Evolutionary conservation across 1,140 invertebrate species (phyloP), one percentile per base, ranked within the genome.

Genomic region (Sycobia sp.): DNA sequence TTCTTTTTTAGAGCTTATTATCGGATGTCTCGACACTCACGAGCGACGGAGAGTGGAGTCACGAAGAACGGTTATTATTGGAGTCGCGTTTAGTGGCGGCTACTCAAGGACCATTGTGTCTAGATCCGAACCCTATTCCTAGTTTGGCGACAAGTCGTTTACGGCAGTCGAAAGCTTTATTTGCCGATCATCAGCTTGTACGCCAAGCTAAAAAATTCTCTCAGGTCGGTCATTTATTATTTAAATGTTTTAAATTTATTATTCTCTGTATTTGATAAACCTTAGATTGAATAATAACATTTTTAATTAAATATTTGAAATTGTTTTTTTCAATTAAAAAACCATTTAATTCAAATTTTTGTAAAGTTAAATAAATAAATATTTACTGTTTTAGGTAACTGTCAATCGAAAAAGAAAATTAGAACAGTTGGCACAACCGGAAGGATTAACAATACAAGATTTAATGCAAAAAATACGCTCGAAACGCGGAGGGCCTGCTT

Each of bases 351-450:
- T 32, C 29, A 11, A 7, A 32, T 32, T 11, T 32, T 32, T 32
- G 29, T 7, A 32, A 32, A 32, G 11, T 7, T 32, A 32, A 32
- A 32, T 7, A 32, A 7, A n/a, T 7, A 32, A 32, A 32, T 32
- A 11, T 7, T 32, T 32, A 32, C 11, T 32, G 4, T 4, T 32
- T 4, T 71, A 87, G 85, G 88, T 90, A 43, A 87, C 90, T 13
- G 86, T 91, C 44, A 94, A 94, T 83, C 86, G 92, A 14, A 94
- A 95, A 80, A 86, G 92, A 76, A 94, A 93, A 86, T 84, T 94
- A 70, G 91, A 93, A 71, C 89, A 93, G 73, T 86, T 90, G 61
- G 88, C 91, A n/a, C 88, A 91, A 72, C 87, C 89, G 32, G 89
- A 89, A 56, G 90, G 90, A 51, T 76, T 94, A 66, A 88, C 90